These are phyloP conservation scores for Scomber scombrus DNA, from an alignment of 2,113 vertebrate species.

Conservation along the genomic window DNA sequence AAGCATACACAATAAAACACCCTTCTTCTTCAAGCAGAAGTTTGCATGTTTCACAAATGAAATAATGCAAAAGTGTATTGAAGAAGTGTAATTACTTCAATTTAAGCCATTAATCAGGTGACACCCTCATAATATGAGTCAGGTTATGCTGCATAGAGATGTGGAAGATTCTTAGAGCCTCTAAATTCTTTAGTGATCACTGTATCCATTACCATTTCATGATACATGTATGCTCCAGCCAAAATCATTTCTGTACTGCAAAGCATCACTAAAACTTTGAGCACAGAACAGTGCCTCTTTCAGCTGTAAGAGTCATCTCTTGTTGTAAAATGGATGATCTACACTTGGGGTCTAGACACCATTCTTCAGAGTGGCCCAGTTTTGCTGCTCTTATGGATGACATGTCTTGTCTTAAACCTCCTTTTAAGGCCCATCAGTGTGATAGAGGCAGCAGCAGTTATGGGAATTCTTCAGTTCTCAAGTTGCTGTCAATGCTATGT, in stretches of 20 bases:
- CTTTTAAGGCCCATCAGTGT: slow-evolving; percentile 68
- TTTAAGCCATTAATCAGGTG: slow-evolving; percentile 15
- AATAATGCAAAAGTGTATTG: too few species aligned
- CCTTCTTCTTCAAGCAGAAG: too few species aligned
- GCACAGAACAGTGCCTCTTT: slow-evolving; percentile 53
- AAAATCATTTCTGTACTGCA: slow-evolving; percentile 54
- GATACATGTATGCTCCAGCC: slow-evolving; percentile 46
- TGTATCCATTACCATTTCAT: slow-evolving; percentile 50
- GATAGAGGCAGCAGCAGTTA: slow-evolving; percentile 61
- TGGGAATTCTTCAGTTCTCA: slow-evolving; percentile 59
- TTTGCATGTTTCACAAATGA: too few species aligned
- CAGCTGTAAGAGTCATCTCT: slow-evolving; percentile 49
- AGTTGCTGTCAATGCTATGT: slow-evolving; percentile 59
- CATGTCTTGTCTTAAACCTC: slow-evolving; percentile 58
- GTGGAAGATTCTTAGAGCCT: slow-evolving; percentile 21
- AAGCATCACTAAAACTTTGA: slow-evolving; percentile 62
- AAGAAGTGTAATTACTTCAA: neutral
- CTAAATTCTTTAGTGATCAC: slow-evolving; percentile 33
- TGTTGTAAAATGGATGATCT: slow-evolving; percentile 74
- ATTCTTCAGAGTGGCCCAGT: slow-evolving; percentile 73
- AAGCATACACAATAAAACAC: too few species aligned
- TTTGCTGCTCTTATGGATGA: slow-evolving; percentile 69
- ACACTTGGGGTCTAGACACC: slow-evolving; percentile 63
- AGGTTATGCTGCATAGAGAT: slow-evolving; percentile 19
- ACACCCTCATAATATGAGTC: neutral